Conservation (phyloP, 2,888 invertebrate species). For the Orchesella flavescens region DNA sequence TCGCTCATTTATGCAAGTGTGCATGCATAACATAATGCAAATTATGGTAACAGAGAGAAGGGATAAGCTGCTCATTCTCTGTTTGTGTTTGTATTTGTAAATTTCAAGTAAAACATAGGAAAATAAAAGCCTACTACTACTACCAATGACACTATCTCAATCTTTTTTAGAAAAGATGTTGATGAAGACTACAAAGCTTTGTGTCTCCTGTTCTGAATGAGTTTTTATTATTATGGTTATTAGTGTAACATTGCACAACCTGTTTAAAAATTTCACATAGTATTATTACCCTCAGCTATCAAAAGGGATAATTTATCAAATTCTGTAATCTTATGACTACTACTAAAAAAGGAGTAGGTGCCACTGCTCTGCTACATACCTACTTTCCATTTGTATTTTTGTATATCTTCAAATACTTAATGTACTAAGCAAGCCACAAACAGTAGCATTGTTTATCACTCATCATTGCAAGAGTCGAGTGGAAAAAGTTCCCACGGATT, state of each 20-base stretch:
- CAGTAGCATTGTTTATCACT: constrained; percentile 1
- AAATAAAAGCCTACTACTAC: not conserved
- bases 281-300: not conserved
- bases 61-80: not conserved
- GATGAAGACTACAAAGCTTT: not conserved
- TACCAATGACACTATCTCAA: constrained; percentile 3
- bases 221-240: constrained; percentile 12
- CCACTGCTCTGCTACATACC: not conserved
- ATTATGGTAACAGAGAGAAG: not conserved
- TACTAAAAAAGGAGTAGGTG: too few species aligned
- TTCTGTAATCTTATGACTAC: not conserved
- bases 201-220: constrained; percentile 20
- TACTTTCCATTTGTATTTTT: not conserved
- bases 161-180: not conserved
- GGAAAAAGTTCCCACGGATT: constrained; percentile 54
- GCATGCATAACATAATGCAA: constrained; percentile 3
- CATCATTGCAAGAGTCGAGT: constrained; percentile 35
- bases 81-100: constrained; percentile 1
- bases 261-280: constrained; percentile 49
- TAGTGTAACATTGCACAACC: constrained; percentile 46
- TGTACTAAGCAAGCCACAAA: constrained; percentile 9
- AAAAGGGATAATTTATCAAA: constrained; percentile 31
- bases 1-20: not conserved
- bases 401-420: not conserved
- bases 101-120: not conserved